Conservation (phyloP, 2,888 invertebrate species). For the Iphiclides podalirius region DNA sequence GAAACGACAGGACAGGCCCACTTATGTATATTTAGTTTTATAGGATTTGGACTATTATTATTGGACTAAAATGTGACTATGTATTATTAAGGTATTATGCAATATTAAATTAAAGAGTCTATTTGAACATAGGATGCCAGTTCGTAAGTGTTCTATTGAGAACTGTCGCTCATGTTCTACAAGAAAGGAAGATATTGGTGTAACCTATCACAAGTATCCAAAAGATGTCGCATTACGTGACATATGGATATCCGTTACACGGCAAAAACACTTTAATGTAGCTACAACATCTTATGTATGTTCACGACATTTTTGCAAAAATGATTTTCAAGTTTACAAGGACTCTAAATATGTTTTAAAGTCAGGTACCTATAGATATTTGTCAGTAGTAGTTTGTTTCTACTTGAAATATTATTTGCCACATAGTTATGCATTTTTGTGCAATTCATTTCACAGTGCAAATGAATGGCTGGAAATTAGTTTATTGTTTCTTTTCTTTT, state of each 20-base stretch:
- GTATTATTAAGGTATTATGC: slow-evolving; percentile 1
- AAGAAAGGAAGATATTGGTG: slow-evolving; percentile 82
- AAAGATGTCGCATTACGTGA: slow-evolving; percentile 80
- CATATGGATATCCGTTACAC: slow-evolving; percentile 84
- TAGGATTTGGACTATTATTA: no score
- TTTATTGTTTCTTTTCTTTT: background rate
- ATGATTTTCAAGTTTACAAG: slow-evolving; percentile 85
- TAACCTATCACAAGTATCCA: slow-evolving; percentile 88
- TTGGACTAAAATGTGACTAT: background rate
- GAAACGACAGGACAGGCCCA: no score
- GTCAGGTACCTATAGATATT: slow-evolving; percentile 61
- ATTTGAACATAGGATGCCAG: slow-evolving; percentile 73
- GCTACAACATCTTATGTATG: slow-evolving; percentile 83
- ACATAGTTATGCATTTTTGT: background rate
- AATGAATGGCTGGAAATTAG: slow-evolving; percentile 1
- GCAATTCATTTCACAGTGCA: background rate
- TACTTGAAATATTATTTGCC: slow-evolving; percentile 15
- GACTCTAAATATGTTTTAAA: slow-evolving; percentile 85
- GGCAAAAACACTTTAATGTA: slow-evolving; percentile 72
- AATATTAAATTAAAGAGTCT: slow-evolving; percentile 20
- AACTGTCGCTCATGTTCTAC: slow-evolving; percentile 82
- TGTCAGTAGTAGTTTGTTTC: slow-evolving; percentile 24
- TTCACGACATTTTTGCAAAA: slow-evolving; percentile 86
- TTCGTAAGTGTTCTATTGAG: slow-evolving; percentile 82
- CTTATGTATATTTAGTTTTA: no score